Conservation (phyloP, 2,113 vertebrate species). For the Silurus meridionalis region DNA sequence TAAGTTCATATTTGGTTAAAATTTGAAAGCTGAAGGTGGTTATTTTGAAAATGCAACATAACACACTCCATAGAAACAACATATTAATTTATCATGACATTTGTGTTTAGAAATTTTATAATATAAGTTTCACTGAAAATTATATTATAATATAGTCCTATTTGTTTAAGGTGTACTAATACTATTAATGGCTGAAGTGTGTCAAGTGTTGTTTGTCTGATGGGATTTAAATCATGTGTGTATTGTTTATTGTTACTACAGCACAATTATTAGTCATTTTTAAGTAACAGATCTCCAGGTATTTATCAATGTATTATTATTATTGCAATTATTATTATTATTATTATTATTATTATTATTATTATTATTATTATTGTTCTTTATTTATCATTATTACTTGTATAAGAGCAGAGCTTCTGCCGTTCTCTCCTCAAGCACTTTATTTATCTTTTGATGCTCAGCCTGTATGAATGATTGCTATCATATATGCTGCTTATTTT, state of each 20-base stretch:
- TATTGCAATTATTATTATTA: background rate
- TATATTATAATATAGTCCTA: background rate
- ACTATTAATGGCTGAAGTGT: background rate
- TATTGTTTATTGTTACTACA: background rate
- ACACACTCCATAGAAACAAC: background rate
- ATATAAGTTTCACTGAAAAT: too few species aligned
- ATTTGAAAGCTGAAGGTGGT: background rate
- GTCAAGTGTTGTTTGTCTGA: background rate
- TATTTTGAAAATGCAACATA: background rate
- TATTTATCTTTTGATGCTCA: constrained; percentile 40
- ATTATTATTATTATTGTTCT: background rate
- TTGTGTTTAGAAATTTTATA: background rate
- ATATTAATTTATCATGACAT: background rate
- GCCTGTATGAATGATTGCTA: constrained; percentile 51
- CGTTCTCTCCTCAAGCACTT: constrained; percentile 13
- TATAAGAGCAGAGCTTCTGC: constrained; percentile 15
- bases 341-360: background rate
- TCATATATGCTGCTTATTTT: constrained; percentile 67
- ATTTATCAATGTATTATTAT: background rate
- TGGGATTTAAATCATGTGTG: background rate
- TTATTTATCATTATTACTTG: background rate
- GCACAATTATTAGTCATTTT: background rate
- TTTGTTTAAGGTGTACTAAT: background rate
- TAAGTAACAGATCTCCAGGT: background rate
- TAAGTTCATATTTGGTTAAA: background rate